Evolutionary conservation across 2,113 vertebrate species (phyloP).

Genomic region (Oceanodroma tethys): DNA sequence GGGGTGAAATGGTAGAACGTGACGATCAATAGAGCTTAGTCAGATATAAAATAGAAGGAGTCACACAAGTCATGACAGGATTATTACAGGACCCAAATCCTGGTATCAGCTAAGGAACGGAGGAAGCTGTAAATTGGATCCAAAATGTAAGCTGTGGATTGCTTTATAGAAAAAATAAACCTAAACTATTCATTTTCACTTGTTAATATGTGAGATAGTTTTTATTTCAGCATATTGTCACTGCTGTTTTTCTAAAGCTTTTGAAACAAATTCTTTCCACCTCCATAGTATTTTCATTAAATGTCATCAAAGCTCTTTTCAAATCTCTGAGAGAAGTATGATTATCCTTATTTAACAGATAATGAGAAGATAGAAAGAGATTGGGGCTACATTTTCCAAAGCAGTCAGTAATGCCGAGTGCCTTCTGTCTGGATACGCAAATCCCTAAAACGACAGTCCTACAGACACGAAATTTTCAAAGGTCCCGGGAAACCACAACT

Average conservation of each 20-base stretch:
- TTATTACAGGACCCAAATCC: neutral
- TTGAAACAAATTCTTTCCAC: conserved; percentile 53
- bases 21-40: conserved; percentile 56
- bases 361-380: conserved; percentile 20
- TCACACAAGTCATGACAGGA: neutral
- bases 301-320: conserved; percentile 46
- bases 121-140: neutral
- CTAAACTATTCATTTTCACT: neutral
- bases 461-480: neutral
- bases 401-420: neutral
- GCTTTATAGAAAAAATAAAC: neutral
- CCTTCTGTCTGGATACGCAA: neutral
- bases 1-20: conserved; percentile 30
- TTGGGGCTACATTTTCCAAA: neutral
- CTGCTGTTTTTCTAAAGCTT: conserved; percentile 39
- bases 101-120: neutral
- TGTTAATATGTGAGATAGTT: neutral
- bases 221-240: conserved; percentile 34
- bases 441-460: neutral
- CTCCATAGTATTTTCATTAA: conserved; percentile 55
- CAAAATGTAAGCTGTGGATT: neutral
- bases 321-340: conserved; percentile 30
- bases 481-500: neutral
- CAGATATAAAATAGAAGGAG: conserved; percentile 31
- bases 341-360: conserved; percentile 59